These are phyloP conservation scores for Cybosia mesomella DNA, from an alignment of 2,888 invertebrate species.

Conservation along the genomic window DNA sequence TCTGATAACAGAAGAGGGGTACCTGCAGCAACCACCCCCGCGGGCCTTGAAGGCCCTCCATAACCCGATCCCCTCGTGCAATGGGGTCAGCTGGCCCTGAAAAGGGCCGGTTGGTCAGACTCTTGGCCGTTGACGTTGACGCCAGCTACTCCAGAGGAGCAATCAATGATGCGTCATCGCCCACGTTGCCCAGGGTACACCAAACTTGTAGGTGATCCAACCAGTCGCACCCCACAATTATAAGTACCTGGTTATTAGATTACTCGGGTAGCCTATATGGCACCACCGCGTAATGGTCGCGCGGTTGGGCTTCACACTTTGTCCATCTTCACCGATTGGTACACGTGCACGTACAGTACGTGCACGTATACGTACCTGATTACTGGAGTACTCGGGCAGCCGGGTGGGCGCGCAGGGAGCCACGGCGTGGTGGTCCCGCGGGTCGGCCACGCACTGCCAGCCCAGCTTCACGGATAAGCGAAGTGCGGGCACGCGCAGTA, in stretches of 20 bases:
- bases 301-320: constrained; percentile 90
- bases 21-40: too few species aligned
- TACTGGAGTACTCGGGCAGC: constrained; percentile 98
- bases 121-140: too few species aligned
- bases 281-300: constrained; percentile 98
- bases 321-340: background rate
- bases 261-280: constrained; percentile 98
- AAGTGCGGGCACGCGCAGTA: constrained; percentile 96
- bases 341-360: background rate
- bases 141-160: too few species aligned
- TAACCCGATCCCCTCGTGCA: too few species aligned
- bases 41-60: too few species aligned
- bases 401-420: constrained; percentile 98
- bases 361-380: constrained; percentile 88
- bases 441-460: constrained; percentile 97
- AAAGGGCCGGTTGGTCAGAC: too few species aligned
- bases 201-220: too few species aligned
- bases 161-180: too few species aligned
- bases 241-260: constrained; percentile 88
- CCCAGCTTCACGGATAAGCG: constrained; percentile 93
- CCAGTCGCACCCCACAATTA: too few species aligned
- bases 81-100: too few species aligned
- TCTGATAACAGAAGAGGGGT: too few species aligned
- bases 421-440: constrained; percentile 98
- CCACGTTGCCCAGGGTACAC: too few species aligned